Percentiles rank a stretch among this genome's conserved stretches.
Evolutionary conservation across 2,888 invertebrate species (phyloP).

Genomic region (Sphecodes monilicornis): DNA sequence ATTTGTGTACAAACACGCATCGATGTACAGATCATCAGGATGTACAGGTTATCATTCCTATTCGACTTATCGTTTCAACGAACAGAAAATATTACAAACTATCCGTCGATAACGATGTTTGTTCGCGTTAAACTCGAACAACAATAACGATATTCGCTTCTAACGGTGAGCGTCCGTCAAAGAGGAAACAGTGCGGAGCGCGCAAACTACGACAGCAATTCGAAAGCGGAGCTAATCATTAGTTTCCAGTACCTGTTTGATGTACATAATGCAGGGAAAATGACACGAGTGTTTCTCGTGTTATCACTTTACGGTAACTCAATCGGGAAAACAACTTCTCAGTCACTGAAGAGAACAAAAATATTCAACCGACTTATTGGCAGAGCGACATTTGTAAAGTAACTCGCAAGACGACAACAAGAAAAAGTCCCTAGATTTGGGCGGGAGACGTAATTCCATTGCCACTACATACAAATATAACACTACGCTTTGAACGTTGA

Average conservation of each 20-base stretch:
- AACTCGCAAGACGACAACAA: slow-evolving; percentile 37
- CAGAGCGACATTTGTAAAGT: slow-evolving; percentile 67
- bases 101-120: background rate
- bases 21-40: background rate
- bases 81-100: background rate
- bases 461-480: slow-evolving; percentile 29
- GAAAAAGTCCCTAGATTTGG: slow-evolving; percentile 70
- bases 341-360: slow-evolving; percentile 59
- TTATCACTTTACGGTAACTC: slow-evolving; percentile 25
- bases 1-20: background rate
- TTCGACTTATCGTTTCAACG: background rate
- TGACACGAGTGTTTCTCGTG: slow-evolving; percentile 50
- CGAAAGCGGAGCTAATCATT: background rate
- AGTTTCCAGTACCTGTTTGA: slow-evolving; percentile 77
- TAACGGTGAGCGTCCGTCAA: slow-evolving; percentile 29
- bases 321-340: slow-evolving; percentile 28
- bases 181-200: slow-evolving; percentile 21
- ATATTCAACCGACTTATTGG: slow-evolving; percentile 56
- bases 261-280: slow-evolving; percentile 73
- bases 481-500: slow-evolving; percentile 8
- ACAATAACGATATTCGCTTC: slow-evolving; percentile 24
- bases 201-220: slow-evolving; percentile 24
- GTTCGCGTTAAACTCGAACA: background rate
- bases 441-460: slow-evolving; percentile 70
- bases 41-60: background rate